Percentiles rank a stretch among this genome's conserved stretches.
phyloP scores from a whole-genome alignment of 2,888 invertebrate species.

The Blastobasis adustella region DNA sequence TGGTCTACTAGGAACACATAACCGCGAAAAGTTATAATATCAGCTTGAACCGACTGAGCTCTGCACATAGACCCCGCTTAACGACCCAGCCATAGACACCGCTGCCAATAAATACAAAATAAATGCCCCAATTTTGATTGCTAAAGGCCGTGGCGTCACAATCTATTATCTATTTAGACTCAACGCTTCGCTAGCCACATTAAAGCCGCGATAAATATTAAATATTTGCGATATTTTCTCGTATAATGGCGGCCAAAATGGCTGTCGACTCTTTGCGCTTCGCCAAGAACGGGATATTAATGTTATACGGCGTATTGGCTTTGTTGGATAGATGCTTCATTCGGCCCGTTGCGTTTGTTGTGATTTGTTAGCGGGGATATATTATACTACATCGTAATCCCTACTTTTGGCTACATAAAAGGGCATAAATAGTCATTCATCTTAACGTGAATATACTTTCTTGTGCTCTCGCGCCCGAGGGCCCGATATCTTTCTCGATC shows the following conservation, averaged over 20 bases:
- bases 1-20: background rate
- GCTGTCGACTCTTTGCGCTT: background rate
- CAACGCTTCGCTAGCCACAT: background rate
- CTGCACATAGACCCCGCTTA: too few relatives aligned
- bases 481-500: too few relatives aligned
- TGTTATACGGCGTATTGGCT: background rate
- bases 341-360: too few relatives aligned
- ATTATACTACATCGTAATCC: background rate
- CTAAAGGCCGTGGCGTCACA: too few relatives aligned
- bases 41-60: background rate
- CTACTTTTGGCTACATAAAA: background rate
- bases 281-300: background rate
- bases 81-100: background rate
- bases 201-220: constrained; percentile 3
- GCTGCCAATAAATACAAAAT: too few relatives aligned
- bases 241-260: background rate
- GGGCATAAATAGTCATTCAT: background rate
- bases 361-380: background rate
- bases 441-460: background rate
- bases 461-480: too few relatives aligned
- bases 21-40: background rate
- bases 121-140: too few relatives aligned
- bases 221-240: constrained; percentile 3
- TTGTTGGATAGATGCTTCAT: too few relatives aligned
- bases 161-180: constrained; percentile 1